phyloP scores from a whole-genome alignment of 2,888 invertebrate species.

The Silvanus unidentatus region DNA sequence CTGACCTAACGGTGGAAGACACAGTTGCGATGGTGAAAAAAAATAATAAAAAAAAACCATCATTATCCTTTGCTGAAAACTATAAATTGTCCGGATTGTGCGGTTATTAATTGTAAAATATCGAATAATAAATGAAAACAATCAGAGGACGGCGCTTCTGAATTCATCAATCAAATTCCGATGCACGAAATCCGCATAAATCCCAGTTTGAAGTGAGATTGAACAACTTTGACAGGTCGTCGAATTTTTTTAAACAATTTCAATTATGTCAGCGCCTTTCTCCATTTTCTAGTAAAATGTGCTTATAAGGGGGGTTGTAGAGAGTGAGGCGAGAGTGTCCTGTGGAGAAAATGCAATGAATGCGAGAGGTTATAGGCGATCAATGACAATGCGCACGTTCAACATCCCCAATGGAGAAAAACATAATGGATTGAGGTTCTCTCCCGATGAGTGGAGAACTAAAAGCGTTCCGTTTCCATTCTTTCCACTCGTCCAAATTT shows the following conservation, averaged over 20 bases:
- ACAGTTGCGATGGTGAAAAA: too few species aligned
- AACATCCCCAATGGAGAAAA: conserved; percentile 25
- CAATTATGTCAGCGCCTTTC: conserved; percentile 17
- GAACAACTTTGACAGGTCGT: conserved; percentile 5
- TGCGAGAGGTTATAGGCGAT: conserved; percentile 28
- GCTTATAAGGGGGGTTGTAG: too few species aligned
- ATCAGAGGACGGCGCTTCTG: too few species aligned
- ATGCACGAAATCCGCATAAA: not conserved
- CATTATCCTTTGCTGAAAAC: too few species aligned
- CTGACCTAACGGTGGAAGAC: too few species aligned
- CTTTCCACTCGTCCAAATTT: conserved; percentile 24
- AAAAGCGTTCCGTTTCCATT: conserved; percentile 28
- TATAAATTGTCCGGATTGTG: too few species aligned
- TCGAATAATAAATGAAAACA: too few species aligned
- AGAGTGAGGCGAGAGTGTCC: too few species aligned
- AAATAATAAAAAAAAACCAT: too few species aligned
- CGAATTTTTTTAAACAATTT: conserved; percentile 17
- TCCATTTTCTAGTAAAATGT: conserved; percentile 18
- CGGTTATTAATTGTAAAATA: too few species aligned
- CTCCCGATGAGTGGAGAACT: conserved; percentile 24
- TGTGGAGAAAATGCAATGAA: conserved; percentile 21
- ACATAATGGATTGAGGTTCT: conserved; percentile 32
- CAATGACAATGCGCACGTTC: conserved; percentile 32
- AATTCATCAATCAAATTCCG: not conserved
- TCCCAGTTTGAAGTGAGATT: conserved; percentile 4